A percentile compares a stretch with the other conserved stretches of the same genome.
Conservation (phyloP, 2,797 vertebrate genomes). For the Otus scops region DNA sequence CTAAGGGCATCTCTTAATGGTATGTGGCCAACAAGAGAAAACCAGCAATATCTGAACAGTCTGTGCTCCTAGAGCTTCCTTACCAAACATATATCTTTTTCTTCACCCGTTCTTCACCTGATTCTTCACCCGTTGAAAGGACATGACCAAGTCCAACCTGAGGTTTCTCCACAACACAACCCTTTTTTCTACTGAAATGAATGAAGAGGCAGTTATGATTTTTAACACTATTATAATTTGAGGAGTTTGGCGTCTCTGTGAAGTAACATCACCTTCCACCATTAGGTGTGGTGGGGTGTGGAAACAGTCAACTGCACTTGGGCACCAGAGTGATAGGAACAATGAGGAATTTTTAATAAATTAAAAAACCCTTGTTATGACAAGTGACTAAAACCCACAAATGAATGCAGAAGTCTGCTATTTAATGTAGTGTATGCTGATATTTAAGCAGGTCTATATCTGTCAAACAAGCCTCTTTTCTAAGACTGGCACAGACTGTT, state of each 20-base stretch:
- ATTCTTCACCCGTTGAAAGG: background rate
- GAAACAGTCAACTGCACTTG: background rate
- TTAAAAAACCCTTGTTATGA: conserved; percentile 42
- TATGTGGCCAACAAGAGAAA: background rate
- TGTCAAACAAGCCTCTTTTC: conserved; percentile 62
- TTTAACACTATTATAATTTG: conserved; percentile 1
- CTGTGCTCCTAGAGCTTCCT: background rate
- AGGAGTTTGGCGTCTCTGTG: background rate
- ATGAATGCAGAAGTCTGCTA: conserved; percentile 55
- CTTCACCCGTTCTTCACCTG: background rate
- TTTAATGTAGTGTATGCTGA: conserved; percentile 40
- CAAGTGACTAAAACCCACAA: conserved; percentile 48
- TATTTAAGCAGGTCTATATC: conserved; percentile 66
- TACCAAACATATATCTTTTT: background rate
- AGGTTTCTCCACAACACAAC: background rate
- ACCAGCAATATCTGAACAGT: background rate
- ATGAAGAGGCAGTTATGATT: background rate
- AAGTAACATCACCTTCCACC: background rate
- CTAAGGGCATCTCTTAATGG: background rate
- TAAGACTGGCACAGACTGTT: conserved; percentile 68
- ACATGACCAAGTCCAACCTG: fast-evolving
- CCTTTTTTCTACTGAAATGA: background rate
- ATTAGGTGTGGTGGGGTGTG: background rate
- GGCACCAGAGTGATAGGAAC: conserved; percentile 49
- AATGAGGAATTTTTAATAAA: conserved; percentile 39